phyloP scores from a whole-genome alignment of 2,888 invertebrate species.

The Aporophyla nigra region DNA sequence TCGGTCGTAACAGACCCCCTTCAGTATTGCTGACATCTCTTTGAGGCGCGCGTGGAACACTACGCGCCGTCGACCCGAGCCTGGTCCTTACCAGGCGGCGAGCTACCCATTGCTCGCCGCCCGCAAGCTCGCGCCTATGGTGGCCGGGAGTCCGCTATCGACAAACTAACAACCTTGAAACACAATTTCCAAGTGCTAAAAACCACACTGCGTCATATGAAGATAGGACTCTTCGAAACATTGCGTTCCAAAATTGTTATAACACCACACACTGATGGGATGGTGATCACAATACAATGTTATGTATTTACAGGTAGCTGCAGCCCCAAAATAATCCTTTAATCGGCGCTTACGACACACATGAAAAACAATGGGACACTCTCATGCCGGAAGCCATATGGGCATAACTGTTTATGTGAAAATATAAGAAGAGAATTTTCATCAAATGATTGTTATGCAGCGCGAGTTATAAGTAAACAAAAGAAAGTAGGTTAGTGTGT shows the following conservation, averaged over 20 bases:
- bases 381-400: constrained; percentile 16
- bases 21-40: no score
- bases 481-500: constrained; percentile 48
- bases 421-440: constrained; percentile 39
- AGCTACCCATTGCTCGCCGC: no score
- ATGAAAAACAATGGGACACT: constrained; percentile 56
- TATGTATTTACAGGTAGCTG: constrained; percentile 53
- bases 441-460: constrained; percentile 30
- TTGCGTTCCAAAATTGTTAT: constrained; percentile 30
- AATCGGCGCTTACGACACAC: constrained; percentile 46
- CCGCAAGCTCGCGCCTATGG: no score
- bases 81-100: no score
- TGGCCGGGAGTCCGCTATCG: no score
- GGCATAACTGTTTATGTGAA: constrained; percentile 43
- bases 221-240: constrained; percentile 14
- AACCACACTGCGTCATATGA: constrained; percentile 8
- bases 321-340: constrained; percentile 43
- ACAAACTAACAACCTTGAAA: neutral
- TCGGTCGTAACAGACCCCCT: no score
- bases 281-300: constrained; percentile 40
- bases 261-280: constrained; percentile 14
- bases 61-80: no score
- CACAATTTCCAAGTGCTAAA: neutral
- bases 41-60: no score
- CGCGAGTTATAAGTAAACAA: constrained; percentile 30